phyloP scores from a whole-genome alignment of 1,140 invertebrate species.

The Drosophila neocordata region DNA sequence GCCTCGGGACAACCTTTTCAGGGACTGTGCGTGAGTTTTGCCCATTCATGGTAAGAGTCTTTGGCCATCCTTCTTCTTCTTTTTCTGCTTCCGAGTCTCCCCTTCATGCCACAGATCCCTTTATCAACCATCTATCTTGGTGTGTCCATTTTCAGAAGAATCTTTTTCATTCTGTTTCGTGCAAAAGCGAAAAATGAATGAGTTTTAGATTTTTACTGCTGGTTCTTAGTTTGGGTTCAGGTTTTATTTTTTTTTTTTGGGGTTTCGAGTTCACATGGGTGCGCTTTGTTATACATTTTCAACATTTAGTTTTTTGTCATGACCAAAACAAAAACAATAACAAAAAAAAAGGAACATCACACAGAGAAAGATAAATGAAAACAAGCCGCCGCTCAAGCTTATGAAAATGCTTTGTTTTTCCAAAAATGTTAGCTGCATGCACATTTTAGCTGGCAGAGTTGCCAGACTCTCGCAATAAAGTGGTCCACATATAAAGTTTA shows the following conservation, averaged over 20 bases:
- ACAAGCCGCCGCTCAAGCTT: not conserved
- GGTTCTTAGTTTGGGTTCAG: conserved; percentile 37
- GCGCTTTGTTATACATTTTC: conserved; percentile 59
- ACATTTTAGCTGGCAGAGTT: not conserved
- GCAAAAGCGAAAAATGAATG: conserved; percentile 39
- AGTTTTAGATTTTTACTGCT: conserved; percentile 26
- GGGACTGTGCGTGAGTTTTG: conserved; percentile 47
- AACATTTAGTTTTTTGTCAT: conserved; percentile 61
- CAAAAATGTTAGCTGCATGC: not conserved
- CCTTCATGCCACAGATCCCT: not conserved
- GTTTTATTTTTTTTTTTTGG: no score
- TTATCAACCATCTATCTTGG: not conserved
- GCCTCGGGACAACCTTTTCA: conserved; percentile 1
- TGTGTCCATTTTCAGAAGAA: conserved; percentile 42
- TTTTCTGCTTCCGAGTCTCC: no score
- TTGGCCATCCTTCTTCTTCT: no score
- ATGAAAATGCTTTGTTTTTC: conserved; percentile 1
- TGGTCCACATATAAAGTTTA: not conserved
- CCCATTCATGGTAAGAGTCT: conserved; percentile 30
- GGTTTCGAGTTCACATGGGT: conserved; percentile 22
- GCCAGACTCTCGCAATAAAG: not conserved
- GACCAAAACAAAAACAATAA: no score
- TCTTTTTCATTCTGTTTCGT: conserved; percentile 35
- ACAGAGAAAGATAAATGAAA: conserved; percentile 23
- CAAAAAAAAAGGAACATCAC: conserved; percentile 32